Conservation (phyloP, 1,140 invertebrate species). For the Polypedilum vanderplanki region DNA sequence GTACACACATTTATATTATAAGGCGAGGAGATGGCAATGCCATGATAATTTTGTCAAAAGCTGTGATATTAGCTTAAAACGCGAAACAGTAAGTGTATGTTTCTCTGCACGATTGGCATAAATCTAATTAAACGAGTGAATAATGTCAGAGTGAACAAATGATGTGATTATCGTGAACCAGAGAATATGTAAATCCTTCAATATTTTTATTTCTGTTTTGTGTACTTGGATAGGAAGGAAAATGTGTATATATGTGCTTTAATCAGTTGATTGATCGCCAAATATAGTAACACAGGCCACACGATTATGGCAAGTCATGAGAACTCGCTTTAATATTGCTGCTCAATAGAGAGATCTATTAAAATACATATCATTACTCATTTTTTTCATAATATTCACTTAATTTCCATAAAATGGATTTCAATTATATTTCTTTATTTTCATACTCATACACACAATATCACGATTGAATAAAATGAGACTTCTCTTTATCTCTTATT, state of each 20-base stretch:
- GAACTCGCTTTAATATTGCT: neutral
- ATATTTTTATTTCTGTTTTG: no score
- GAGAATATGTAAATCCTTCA: no score
- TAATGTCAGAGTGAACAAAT: no score
- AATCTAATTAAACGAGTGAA: neutral
- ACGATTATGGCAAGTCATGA: conserved; percentile 3
- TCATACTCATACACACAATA: neutral
- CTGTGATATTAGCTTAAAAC: neutral
- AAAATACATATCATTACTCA: conserved; percentile 19
- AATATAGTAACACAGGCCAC: conserved; percentile 26
- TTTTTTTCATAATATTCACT: conserved; percentile 14
- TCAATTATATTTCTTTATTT: conserved; percentile 15
- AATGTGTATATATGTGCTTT: neutral
- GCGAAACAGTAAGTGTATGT: neutral
- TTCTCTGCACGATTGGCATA: conserved; percentile 2
- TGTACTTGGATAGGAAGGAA: no score
- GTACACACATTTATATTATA: neutral
- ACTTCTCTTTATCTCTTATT: neutral
- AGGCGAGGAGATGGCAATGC: neutral
- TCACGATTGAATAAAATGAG: neutral
- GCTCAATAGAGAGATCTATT: conserved; percentile 12
- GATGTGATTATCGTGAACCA: no score
- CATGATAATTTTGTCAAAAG: conserved; percentile 26
- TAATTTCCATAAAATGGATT: conserved; percentile 19
- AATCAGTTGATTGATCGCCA: conserved; percentile 28